Evolutionary conservation across 2,888 invertebrate species (phyloP).

Genomic region (Caenorhabditis sinica): DNA sequence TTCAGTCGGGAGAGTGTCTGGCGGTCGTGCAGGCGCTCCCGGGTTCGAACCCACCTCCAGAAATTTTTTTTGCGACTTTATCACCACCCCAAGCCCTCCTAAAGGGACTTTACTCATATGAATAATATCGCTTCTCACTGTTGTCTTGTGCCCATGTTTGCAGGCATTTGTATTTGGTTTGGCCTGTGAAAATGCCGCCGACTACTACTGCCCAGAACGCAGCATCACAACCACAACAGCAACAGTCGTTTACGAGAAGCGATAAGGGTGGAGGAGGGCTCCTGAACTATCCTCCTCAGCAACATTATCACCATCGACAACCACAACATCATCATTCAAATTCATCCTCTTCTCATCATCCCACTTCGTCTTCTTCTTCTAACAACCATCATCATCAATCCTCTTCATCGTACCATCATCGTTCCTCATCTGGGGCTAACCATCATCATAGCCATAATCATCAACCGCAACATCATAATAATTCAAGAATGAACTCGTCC

Average conservation of each 20-base stretch:
- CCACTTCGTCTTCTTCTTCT: not conserved
- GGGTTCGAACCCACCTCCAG: not conserved
- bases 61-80: not conserved
- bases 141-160: conserved; percentile 59
- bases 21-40: not conserved
- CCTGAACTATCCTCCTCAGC: conserved; percentile 36
- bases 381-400: conserved; percentile 11
- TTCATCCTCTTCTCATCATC: conserved; percentile 24
- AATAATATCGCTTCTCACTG: conserved; percentile 42
- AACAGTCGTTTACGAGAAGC: conserved; percentile 53
- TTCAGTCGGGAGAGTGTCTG: not conserved
- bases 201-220: conserved; percentile 59
- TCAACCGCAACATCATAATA: not conserved
- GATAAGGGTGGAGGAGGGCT: conserved; percentile 29
- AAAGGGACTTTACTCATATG: too few species aligned
- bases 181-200: conserved; percentile 45
- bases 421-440: not conserved
- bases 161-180: conserved; percentile 23
- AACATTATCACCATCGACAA: conserved; percentile 27
- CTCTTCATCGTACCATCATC: conserved; percentile 1
- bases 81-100: not conserved
- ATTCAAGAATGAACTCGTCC: conserved; percentile 61
- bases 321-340: conserved; percentile 29
- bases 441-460: not conserved
- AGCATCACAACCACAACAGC: too few species aligned